Percentiles rank a stretch among this genome's conserved stretches.
Evolutionary conservation across 2,113 vertebrate genomes (phyloP).

Genomic region (Toxostoma redivivum): DNA sequence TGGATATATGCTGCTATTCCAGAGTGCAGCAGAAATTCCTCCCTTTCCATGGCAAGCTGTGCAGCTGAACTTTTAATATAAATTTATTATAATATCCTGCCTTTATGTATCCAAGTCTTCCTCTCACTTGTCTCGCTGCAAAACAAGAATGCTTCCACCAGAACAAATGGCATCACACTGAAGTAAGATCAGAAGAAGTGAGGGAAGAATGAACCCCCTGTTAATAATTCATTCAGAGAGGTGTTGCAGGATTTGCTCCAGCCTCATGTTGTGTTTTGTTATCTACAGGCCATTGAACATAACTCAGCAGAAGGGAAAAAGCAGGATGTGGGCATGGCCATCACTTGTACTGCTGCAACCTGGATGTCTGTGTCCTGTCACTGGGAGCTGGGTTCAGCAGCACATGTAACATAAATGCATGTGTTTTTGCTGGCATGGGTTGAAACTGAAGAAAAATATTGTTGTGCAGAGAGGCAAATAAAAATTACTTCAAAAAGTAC

Average conservation of each 20-base stretch:
- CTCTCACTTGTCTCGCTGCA: neutral
- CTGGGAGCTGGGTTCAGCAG: neutral
- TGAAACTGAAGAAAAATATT: neutral
- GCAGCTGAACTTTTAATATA: neutral
- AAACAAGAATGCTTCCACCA: neutral
- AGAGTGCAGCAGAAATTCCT: neutral
- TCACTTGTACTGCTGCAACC: neutral
- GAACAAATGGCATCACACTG: neutral
- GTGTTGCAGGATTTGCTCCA: slow-evolving; percentile 22
- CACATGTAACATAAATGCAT: neutral
- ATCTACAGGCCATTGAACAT: neutral
- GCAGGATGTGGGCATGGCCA: neutral
- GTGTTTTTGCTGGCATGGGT: neutral
- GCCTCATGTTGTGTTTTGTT: neutral
- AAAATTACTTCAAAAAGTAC: neutral
- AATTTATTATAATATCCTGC: neutral
- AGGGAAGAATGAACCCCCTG: neutral
- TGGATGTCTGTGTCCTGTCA: neutral
- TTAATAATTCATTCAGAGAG: slow-evolving; percentile 10
- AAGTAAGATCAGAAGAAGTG: neutral
- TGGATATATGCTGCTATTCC: neutral
- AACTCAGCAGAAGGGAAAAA: neutral
- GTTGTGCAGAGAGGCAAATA: neutral
- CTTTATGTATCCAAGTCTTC: neutral
- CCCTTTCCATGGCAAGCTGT: neutral